Conservation (phyloP, 2,113 vertebrate genomes). For the Miniopterus natalensis region DNA sequence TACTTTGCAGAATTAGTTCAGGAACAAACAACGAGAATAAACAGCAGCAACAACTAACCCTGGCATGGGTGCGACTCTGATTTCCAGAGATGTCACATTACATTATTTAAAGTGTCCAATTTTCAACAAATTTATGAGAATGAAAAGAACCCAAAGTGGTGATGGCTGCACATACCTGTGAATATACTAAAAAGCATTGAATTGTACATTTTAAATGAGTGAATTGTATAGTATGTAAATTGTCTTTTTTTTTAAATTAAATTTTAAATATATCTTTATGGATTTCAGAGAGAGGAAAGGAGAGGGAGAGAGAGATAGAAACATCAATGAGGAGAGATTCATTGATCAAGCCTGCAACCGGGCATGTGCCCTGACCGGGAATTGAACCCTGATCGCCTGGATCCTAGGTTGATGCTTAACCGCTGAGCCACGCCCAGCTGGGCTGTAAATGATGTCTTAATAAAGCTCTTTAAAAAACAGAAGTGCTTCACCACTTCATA, state of each 20-base stretch:
- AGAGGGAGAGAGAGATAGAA: no score
- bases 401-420: no score
- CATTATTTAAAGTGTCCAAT: background rate
- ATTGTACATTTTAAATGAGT: background rate
- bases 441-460: background rate
- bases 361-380: no score
- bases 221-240: background rate
- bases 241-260: no score
- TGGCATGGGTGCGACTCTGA: background rate
- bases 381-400: no score
- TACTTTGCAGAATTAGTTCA: background rate
- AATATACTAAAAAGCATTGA: background rate
- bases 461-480: background rate
- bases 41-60: background rate
- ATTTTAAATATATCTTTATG: no score
- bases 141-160: background rate
- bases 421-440: no score
- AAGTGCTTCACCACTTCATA: background rate
- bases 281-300: no score
- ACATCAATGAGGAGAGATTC: no score
- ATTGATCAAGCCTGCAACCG: no score
- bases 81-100: background rate
- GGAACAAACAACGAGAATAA: background rate
- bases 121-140: background rate
- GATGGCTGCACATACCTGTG: background rate